Percentiles rank a stretch among this genome's conserved stretches.
Conservation (phyloP, 2,113 vertebrate species). For the Danio rerio region GRCz12tu NC_133196.1:8271501-8272000, state of each 20-base stretch:
- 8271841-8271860: conserved; percentile 29
- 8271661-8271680: not conserved
- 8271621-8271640: not conserved
- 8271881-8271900: not conserved
- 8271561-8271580: conserved; percentile 13
- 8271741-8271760: conserved; percentile 24
- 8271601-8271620: not conserved
- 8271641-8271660: not conserved
- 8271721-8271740: conserved; percentile 1
- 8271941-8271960: not conserved
- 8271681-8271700: conserved; percentile 14
- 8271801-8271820: conserved; percentile 28
- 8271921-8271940: not conserved
- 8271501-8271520: not conserved
- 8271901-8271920: conserved; percentile 4
- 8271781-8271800: conserved; percentile 31
- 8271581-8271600: not conserved
- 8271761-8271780: conserved; percentile 27
- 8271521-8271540: not conserved
- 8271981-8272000: not conserved
- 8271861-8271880: conserved; percentile 9
- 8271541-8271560: not conserved
- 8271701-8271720: conserved; percentile 4
- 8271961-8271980: not conserved
- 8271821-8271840: conserved; percentile 7